Conservation (phyloP, 2,888 invertebrate species). For the Helicoverpa assulta region DNA sequence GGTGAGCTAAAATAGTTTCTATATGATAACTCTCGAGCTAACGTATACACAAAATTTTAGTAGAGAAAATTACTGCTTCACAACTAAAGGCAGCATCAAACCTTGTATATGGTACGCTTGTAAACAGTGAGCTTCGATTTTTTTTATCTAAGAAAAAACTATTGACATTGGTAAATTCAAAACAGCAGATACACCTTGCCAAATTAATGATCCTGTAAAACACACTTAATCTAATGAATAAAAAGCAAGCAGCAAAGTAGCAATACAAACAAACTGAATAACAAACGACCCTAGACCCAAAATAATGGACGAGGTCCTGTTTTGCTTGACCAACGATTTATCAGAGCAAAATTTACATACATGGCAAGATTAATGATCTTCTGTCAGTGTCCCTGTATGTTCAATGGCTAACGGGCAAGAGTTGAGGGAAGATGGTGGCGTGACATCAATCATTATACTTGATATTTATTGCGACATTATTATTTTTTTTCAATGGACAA, state of each 20-base stretch:
- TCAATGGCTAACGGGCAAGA: slow-evolving; percentile 65
- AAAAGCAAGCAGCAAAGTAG: slow-evolving; percentile 38
- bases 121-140: background rate
- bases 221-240: slow-evolving; percentile 53
- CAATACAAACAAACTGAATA: slow-evolving; percentile 51
- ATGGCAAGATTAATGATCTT: slow-evolving; percentile 81
- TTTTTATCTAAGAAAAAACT: background rate
- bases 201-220: slow-evolving; percentile 38
- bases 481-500: slow-evolving; percentile 49
- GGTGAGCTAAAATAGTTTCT: too few relatives aligned
- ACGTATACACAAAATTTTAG: too few relatives aligned
- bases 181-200: slow-evolving; percentile 6
- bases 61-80: too few relatives aligned
- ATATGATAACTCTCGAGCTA: too few relatives aligned
- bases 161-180: slow-evolving; percentile 3
- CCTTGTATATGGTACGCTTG: too few relatives aligned
- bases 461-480: slow-evolving; percentile 60
- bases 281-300: slow-evolving; percentile 61
- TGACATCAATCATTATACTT: slow-evolving; percentile 61
- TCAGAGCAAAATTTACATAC: slow-evolving; percentile 84
- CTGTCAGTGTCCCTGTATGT: slow-evolving; percentile 73
- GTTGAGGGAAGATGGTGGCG: slow-evolving; percentile 53
- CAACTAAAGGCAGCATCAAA: too few relatives aligned
- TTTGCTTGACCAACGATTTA: slow-evolving; percentile 81
- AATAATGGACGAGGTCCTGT: slow-evolving; percentile 66